Evolutionary conservation across 2,888 invertebrate genomes (phyloP).

Genomic region (Uropetala carovei): DNA sequence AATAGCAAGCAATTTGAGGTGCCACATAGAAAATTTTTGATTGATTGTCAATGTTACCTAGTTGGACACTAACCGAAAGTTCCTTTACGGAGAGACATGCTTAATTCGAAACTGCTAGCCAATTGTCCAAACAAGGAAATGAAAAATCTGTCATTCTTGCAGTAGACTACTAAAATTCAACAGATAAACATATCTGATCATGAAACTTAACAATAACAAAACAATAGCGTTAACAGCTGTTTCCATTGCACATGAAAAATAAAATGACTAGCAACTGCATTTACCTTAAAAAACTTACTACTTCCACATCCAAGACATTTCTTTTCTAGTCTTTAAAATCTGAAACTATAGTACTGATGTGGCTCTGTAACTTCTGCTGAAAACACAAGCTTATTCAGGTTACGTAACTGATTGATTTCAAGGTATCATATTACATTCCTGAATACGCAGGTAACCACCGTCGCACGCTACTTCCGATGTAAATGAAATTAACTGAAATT

Average conservation of each 20-base stretch:
- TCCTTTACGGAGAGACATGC: constrained; percentile 36
- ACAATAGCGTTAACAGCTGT: constrained; percentile 46
- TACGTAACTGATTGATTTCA: background rate
- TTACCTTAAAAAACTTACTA: background rate
- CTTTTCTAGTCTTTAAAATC: background rate
- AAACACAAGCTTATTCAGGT: background rate
- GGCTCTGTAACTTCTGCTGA: background rate
- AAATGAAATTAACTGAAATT: too few relatives aligned
- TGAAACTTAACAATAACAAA: constrained; percentile 47
- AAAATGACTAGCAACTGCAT: background rate
- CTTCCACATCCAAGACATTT: background rate
- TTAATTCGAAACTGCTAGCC: background rate
- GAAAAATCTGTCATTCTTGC: background rate
- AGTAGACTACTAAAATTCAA: background rate
- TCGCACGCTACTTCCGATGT: background rate
- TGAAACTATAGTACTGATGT: background rate
- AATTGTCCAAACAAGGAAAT: background rate
- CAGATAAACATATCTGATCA: constrained; percentile 25
- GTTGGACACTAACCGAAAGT: constrained; percentile 18
- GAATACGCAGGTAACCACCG: background rate
- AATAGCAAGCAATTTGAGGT: background rate
- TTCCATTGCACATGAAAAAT: background rate
- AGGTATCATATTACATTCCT: background rate
- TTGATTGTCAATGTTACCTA: background rate
- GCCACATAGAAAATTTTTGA: background rate